Evolutionary conservation across 2,888 invertebrate species (phyloP), one percentile per base, ranked within the genome.

Genomic region (Drosophila borealis): DNA sequence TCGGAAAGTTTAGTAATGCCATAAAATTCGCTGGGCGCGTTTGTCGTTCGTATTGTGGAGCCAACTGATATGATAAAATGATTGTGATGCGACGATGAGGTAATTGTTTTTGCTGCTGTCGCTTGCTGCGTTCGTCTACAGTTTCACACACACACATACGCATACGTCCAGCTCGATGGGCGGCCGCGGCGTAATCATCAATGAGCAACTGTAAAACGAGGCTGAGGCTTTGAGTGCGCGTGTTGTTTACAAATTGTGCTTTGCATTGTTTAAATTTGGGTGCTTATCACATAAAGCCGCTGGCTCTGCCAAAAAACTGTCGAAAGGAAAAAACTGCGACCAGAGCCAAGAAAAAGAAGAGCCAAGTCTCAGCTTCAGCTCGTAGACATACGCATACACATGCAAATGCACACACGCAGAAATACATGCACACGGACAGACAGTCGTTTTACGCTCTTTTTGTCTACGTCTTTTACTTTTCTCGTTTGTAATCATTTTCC

Each of bases 401-500:
- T 65, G 60, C 63, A 70, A 33, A 71, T 44, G 49, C 29, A 62
- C 46, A 49, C 51, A 55, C 50, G 39, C 42, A 54, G 57, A 53
- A 25, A 56, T 59, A 60, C 46, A 59, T 62, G 65, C 44, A 48
- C 29, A 56, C 55, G 67, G 49, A 70, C 69, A 66, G 54, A 44
- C 60, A 60, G 64, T 68, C 77, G 70, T 70, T 70, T 71, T 86
- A 80, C 80, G 81, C 89, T 89, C 89, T 80, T 64, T 84, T 74
- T 86, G 88, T 88, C 83, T 86, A 84, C 83, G 88, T 83, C 80
- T 84, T 88, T 88, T 86, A 88, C 78, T 83, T 84, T 88, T 84
- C 83, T 84, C 88, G 88, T 84, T 84, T 84, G 83, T 88, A 84
- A 84, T 84, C 83, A 88, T 88, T 84, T 89, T 83, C 84, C 78